phyloP scores from a whole-genome alignment of 2,113 vertebrate genomes.

The Ptyas mucosa region DNA sequence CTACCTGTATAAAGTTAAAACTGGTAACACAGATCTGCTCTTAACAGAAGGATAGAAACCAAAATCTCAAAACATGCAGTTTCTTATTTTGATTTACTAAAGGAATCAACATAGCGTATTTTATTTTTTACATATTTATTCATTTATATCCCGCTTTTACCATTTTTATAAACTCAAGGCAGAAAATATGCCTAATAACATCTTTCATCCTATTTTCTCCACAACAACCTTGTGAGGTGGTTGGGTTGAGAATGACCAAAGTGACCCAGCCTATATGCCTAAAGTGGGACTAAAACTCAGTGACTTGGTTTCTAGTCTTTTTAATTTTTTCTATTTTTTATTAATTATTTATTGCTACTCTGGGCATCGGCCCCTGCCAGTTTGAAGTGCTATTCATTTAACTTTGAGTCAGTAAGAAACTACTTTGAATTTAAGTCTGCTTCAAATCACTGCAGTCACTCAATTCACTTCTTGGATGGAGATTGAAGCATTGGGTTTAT shows the following conservation, averaged over 20 bases:
- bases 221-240: not conserved
- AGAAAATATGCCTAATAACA: not conserved
- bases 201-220: not conserved
- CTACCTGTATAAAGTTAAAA: not conserved
- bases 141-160: not conserved
- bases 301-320: not conserved
- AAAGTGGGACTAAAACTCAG: not conserved
- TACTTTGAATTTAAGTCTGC: not conserved
- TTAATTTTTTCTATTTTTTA: not conserved
- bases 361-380: not conserved
- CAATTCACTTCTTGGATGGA: not conserved
- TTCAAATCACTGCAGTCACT: not conserved
- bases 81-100: not conserved
- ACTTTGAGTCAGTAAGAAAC: not conserved
- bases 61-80: not conserved
- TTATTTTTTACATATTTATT: not conserved
- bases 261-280: not conserved
- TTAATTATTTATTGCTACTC: not conserved
- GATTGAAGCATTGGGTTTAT: not conserved
- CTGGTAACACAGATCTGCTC: not conserved
- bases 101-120: not conserved
- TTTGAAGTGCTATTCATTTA: not conserved
- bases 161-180: too few species aligned
- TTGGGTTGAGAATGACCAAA: not conserved
- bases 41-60: not conserved